These are phyloP conservation scores for Crematogaster levior DNA, from an alignment of 2,888 invertebrate species.

Conservation along the genomic window DNA sequence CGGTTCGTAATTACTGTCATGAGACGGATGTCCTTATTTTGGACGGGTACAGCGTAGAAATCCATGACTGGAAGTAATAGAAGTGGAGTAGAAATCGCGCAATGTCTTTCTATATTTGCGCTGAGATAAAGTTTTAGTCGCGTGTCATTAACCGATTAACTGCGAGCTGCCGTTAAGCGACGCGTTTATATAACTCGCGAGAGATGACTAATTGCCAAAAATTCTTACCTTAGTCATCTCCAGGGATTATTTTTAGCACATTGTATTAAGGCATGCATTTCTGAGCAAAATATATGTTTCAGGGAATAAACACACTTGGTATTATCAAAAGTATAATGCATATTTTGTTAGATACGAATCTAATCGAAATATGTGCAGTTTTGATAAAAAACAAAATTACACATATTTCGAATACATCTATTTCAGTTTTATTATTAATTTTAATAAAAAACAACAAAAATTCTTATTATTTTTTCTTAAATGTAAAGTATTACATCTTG, in stretches of 20 bases:
- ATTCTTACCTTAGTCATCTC: conserved; percentile 47
- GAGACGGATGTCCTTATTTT: conserved; percentile 9
- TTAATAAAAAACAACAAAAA: neutral
- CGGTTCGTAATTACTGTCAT: conserved; percentile 11
- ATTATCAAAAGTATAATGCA: neutral
- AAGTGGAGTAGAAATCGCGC: conserved; percentile 2
- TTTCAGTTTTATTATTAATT: no score
- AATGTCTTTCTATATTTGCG: conserved; percentile 37
- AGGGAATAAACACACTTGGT: neutral
- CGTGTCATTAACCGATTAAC: conserved; percentile 61
- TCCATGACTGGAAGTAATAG: conserved; percentile 40
- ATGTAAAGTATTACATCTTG: neutral
- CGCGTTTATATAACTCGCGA: conserved; percentile 61
- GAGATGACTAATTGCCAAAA: conserved; percentile 67
- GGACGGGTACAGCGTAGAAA: neutral
- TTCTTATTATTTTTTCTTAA: no score
- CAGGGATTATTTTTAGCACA: conserved; percentile 21
- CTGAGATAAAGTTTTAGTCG: conserved; percentile 44
- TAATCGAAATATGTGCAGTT: neutral
- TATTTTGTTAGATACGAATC: neutral
- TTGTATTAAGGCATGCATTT: neutral
- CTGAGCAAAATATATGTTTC: neutral
- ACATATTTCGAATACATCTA: no score
- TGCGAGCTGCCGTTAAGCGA: conserved; percentile 40
- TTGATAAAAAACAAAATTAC: no score